phyloP scores from a whole-genome alignment of 2,888 invertebrate species.

The Auanema sp. region DNA sequence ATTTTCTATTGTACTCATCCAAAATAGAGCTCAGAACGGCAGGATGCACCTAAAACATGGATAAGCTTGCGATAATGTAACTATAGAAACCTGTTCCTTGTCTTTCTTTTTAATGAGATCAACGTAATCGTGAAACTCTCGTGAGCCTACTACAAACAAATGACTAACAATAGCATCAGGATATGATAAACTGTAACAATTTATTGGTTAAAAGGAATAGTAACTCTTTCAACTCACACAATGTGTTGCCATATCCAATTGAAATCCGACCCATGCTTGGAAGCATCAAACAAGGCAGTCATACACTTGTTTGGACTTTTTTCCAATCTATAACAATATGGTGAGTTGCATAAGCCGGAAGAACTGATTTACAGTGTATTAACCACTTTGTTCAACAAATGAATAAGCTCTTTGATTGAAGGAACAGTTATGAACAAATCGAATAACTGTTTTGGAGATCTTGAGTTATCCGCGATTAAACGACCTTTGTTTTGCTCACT shows the following conservation, averaged over 20 bases:
- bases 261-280: conserved; percentile 37
- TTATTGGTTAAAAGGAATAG: not conserved
- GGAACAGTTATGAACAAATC: conserved; percentile 23
- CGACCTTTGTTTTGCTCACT: conserved; percentile 32
- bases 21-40: conserved; percentile 23
- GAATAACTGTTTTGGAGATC: conserved; percentile 17
- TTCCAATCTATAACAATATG: conserved; percentile 18
- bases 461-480: conserved; percentile 21
- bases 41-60: conserved; percentile 10
- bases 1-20: conserved; percentile 31
- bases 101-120: conserved; percentile 14
- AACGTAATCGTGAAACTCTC: conserved; percentile 33
- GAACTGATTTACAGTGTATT: conserved; percentile 9
- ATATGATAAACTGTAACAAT: conserved; percentile 28
- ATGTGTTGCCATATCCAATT: conserved; percentile 48
- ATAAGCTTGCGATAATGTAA: not conserved
- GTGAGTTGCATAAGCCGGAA: not conserved
- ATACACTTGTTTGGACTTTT: conserved; percentile 32
- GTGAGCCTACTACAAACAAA: conserved; percentile 29
- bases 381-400: conserved; percentile 20
- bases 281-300: conserved; percentile 33
- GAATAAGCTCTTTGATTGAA: conserved; percentile 19
- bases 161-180: conserved; percentile 34
- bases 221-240: conserved; percentile 24
- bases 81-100: conserved; percentile 1